Percentiles rank a stretch among this genome's conserved stretches.
Evolutionary conservation across 2,113 vertebrate genomes (phyloP).

Genomic region (Callocephalon fimbriatum): DNA sequence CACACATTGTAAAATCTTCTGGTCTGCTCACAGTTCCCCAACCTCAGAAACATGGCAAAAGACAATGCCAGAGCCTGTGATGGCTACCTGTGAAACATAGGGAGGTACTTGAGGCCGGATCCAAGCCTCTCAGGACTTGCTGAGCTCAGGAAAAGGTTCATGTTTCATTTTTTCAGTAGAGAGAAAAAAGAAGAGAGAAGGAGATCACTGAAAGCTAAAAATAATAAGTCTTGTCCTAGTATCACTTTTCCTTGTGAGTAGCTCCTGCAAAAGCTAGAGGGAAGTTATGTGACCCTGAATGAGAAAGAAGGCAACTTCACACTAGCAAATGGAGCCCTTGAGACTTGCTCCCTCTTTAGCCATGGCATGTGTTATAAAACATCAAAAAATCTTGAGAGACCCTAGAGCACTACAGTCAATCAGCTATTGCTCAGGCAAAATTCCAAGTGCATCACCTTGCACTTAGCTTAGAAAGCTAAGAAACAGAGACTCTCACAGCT

Average conservation of each 20-base stretch:
- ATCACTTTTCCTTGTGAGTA: slow-evolving; percentile 19
- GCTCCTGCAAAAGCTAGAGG: background rate
- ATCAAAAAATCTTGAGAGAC: background rate
- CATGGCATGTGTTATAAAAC: background rate
- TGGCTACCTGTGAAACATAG: background rate
- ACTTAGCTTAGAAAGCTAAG: background rate
- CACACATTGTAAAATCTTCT: background rate
- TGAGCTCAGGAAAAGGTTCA: background rate
- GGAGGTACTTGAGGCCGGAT: background rate
- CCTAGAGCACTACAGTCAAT: background rate
- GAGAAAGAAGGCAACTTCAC: background rate
- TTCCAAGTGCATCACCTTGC: background rate
- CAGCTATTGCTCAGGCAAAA: background rate
- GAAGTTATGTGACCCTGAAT: background rate
- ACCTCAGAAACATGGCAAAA: background rate
- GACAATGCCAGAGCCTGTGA: background rate
- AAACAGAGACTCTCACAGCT: background rate
- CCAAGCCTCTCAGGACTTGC: background rate
- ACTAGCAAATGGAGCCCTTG: background rate
- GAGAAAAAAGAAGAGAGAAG: background rate
- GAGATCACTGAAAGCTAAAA: background rate
- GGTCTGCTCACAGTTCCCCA: background rate
- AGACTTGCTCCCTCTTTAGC: background rate
- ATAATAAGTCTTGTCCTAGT: background rate
- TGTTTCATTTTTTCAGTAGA: background rate